Evolutionary conservation across 2,797 vertebrate species (phyloP).

Genomic region (Tenualosa ilisha): DNA sequence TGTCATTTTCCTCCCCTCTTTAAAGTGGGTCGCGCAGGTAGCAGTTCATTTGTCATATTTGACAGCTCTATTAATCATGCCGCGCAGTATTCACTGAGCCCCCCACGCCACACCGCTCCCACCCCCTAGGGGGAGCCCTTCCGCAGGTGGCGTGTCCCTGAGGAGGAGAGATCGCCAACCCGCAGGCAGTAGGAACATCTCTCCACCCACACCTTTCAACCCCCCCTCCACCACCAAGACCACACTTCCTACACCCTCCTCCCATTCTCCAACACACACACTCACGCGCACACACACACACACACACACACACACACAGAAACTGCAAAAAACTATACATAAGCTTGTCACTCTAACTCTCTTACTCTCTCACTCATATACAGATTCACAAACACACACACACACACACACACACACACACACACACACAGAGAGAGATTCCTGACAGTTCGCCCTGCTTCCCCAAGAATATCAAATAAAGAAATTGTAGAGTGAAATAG

Average conservation of each 20-base stretch:
- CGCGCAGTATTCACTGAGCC: slow-evolving; percentile 34
- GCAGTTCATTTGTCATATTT: slow-evolving; percentile 70
- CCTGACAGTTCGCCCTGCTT: background rate
- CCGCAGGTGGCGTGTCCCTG: slow-evolving; percentile 67
- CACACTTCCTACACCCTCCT: background rate
- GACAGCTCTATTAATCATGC: slow-evolving; percentile 74
- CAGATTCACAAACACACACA: background rate
- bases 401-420: background rate
- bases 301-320: background rate
- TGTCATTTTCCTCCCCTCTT: slow-evolving; percentile 29
- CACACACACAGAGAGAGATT: background rate
- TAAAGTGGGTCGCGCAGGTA: slow-evolving; percentile 69
- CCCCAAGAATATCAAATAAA: background rate
- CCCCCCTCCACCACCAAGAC: background rate
- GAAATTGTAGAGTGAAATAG: background rate
- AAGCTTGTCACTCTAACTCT: background rate
- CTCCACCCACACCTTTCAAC: background rate
- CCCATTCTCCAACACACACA: background rate
- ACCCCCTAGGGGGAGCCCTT: slow-evolving; percentile 34
- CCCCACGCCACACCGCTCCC: slow-evolving; percentile 46
- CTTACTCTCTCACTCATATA: background rate
- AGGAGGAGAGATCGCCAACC: slow-evolving; percentile 48
- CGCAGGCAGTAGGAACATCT: slow-evolving; percentile 52
- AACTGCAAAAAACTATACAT: background rate
- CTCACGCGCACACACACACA: background rate